Percentiles rank a stretch among this genome's conserved stretches.
These are phyloP conservation scores for Zaprionus inermis DNA, from an alignment of 1,140 invertebrate species.

Conservation along the genomic window DNA sequence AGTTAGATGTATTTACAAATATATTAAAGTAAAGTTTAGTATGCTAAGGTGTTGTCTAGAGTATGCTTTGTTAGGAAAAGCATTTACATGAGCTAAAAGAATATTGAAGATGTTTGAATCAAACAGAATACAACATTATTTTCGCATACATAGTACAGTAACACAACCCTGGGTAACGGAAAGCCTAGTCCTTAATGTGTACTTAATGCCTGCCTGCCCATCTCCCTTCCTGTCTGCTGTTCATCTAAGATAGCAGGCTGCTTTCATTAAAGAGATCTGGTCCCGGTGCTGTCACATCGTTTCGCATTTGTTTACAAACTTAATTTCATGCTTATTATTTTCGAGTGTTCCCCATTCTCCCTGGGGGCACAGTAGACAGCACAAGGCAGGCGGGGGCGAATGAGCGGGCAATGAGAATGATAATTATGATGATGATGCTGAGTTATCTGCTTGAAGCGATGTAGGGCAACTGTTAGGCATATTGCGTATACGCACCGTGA, in stretches of 20 bases:
- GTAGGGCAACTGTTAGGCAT: slow-evolving; percentile 41
- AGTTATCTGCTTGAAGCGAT: slow-evolving; percentile 51
- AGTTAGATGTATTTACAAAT: too few species aligned
- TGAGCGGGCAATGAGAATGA: slow-evolving; percentile 28
- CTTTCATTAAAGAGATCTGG: background rate
- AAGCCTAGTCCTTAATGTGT: background rate
- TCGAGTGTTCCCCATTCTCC: slow-evolving; percentile 24
- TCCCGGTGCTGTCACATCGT: slow-evolving; percentile 12
- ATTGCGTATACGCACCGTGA: background rate
- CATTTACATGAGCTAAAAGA: too few species aligned
- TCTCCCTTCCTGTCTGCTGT: background rate
- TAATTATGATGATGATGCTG: slow-evolving; percentile 38
- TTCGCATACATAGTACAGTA: too few species aligned
- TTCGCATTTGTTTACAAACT: slow-evolving; percentile 48
- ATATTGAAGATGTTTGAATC: too few species aligned
- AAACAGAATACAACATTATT: too few species aligned
- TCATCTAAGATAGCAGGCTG: background rate
- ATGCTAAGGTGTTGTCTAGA: too few species aligned
- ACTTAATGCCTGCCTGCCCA: background rate
- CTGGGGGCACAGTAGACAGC: slow-evolving; percentile 10
- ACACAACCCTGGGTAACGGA: too few species aligned
- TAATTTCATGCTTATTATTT: slow-evolving; percentile 66
- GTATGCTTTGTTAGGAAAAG: too few species aligned
- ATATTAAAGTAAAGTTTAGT: too few species aligned
- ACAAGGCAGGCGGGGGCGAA: background rate